phyloP scores from a whole-genome alignment of 1,140 invertebrate genomes.

The Drosophila aff. region DNA sequence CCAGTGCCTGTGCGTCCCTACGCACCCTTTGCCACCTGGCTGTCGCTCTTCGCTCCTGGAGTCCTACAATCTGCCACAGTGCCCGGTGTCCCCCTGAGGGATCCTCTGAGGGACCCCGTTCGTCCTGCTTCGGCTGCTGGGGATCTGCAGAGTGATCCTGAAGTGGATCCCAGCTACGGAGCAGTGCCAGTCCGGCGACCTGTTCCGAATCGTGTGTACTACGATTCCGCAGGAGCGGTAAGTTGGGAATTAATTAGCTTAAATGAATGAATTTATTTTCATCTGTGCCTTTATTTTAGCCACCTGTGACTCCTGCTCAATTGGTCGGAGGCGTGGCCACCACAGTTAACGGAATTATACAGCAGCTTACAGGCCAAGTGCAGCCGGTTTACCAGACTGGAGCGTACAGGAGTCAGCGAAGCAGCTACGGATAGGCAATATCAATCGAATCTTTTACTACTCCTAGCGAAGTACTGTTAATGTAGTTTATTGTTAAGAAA shows the following conservation, averaged over 20 bases:
- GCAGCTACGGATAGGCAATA: slow-evolving; percentile 54
- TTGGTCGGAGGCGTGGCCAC: slow-evolving; percentile 74
- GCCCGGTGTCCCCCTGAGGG: slow-evolving; percentile 35
- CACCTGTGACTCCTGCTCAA: slow-evolving; percentile 75
- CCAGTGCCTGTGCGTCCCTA: slow-evolving; percentile 67
- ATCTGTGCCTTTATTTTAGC: slow-evolving; percentile 37
- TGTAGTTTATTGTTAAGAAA: slow-evolving; percentile 32
- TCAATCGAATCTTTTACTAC: slow-evolving; percentile 3
- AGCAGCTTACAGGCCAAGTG: slow-evolving; percentile 79
- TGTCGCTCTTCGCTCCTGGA: slow-evolving; percentile 78
- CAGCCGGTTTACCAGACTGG: slow-evolving; percentile 79
- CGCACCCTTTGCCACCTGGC: slow-evolving; percentile 70
- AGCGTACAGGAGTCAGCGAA: slow-evolving; percentile 49
- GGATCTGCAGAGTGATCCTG: slow-evolving; percentile 73
- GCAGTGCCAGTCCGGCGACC: slow-evolving; percentile 63
- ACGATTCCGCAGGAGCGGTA: slow-evolving; percentile 78
- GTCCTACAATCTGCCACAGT: slow-evolving; percentile 62
- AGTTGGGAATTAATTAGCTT: slow-evolving; percentile 17
- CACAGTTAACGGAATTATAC: slow-evolving; percentile 80
- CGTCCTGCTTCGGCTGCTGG: slow-evolving; percentile 37
- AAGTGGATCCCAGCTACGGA: slow-evolving; percentile 72
- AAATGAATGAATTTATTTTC: background rate
- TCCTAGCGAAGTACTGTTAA: slow-evolving; percentile 28
- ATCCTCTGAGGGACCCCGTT: slow-evolving; percentile 45
- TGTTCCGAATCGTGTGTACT: slow-evolving; percentile 76